Conservation (phyloP, 2,888 invertebrate species). For the Eupithecia pulchellata region DNA sequence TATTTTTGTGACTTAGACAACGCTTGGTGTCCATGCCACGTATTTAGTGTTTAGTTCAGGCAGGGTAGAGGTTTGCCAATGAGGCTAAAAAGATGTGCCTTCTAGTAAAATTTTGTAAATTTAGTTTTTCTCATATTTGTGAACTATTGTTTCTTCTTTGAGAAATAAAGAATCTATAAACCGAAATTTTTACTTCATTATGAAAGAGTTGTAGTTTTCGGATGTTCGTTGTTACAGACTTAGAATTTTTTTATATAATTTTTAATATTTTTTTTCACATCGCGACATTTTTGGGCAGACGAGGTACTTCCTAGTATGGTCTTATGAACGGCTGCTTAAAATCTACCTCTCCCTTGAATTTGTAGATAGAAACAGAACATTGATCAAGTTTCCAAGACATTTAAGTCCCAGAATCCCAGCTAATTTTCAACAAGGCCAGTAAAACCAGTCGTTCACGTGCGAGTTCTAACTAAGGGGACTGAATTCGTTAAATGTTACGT, state of each 20-base stretch:
- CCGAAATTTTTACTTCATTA: neutral
- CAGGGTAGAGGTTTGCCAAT: too few relatives aligned
- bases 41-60: too few relatives aligned
- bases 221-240: too few relatives aligned
- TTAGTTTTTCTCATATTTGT: too few relatives aligned
- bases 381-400: conserved; percentile 15
- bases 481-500: conserved; percentile 77
- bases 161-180: too few relatives aligned
- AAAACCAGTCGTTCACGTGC: conserved; percentile 57
- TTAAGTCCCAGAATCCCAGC: conserved; percentile 25
- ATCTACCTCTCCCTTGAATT: neutral
- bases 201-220: neutral
- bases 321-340: neutral
- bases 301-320: too few relatives aligned
- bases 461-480: conserved; percentile 68
- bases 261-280: neutral
- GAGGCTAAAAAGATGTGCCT: too few relatives aligned
- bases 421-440: conserved; percentile 43
- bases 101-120: too few relatives aligned
- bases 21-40: too few relatives aligned
- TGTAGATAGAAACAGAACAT: neutral
- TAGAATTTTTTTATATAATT: too few relatives aligned
- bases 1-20: too few relatives aligned
- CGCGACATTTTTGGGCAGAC: neutral
- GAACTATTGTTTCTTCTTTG: too few relatives aligned